Conservation (phyloP, 2,113 vertebrate species). For the Coryphaenoides rupestris region DNA sequence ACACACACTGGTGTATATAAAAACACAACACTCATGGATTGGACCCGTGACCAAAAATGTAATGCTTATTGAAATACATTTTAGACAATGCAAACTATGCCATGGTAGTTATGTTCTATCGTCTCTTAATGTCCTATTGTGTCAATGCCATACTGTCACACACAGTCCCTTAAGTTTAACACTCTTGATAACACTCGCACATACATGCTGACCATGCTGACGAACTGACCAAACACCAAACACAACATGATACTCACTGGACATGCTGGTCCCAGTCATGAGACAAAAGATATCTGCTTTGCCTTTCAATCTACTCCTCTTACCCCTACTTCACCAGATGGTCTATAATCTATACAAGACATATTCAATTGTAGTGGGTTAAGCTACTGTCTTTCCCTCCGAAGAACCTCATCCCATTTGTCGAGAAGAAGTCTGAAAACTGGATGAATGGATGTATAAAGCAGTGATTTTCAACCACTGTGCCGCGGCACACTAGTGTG, state of each 20-base stretch:
- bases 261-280: slow-evolving; percentile 30
- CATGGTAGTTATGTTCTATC: no score
- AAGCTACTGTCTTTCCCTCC: background rate
- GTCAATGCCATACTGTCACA: no score
- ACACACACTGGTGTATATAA: no score
- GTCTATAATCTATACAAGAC: slow-evolving; percentile 30
- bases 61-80: no score
- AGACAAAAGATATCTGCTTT: slow-evolving; percentile 13
- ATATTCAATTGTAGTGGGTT: slow-evolving; percentile 1
- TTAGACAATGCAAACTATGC: no score
- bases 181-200: background rate
- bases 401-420: slow-evolving; percentile 16
- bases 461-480: no score
- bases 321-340: slow-evolving; percentile 20
- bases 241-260: slow-evolving; percentile 29
- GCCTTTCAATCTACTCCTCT: slow-evolving; percentile 29
- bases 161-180: background rate
- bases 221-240: background rate
- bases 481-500: no score
- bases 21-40: no score
- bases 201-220: no score
- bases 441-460: background rate
- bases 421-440: slow-evolving; percentile 35
- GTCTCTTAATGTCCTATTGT: no score
- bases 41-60: no score